A percentile compares a stretch with the other conserved stretches of the same genome.
Conservation (phyloP, 2,888 invertebrate species). For the Apamea sordens region DNA sequence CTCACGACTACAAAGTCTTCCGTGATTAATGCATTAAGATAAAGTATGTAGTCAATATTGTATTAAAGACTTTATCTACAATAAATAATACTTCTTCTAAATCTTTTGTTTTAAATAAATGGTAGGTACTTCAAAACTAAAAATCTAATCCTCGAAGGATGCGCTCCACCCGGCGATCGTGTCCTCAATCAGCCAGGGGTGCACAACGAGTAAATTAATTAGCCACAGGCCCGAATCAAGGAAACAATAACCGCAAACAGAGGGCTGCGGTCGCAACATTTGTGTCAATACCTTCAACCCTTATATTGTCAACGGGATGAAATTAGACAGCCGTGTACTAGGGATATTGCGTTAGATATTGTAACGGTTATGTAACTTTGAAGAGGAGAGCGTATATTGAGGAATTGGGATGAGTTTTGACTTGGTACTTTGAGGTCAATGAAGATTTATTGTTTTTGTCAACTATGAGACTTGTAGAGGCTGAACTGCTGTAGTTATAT, state of each 20-base stretch:
- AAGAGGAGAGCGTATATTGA: conserved; percentile 29
- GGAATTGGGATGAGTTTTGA: conserved; percentile 24
- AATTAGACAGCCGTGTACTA: conserved; percentile 73
- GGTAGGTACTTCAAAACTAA: conserved; percentile 12
- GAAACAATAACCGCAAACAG: conserved; percentile 88
- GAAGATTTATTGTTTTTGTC: not conserved
- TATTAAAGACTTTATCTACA: not conserved
- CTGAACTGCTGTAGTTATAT: not conserved
- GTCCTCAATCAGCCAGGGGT: conserved; percentile 63
- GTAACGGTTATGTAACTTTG: conserved; percentile 65
- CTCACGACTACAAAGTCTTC: conserved; percentile 12
- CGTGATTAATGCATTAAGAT: not conserved
- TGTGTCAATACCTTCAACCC: conserved; percentile 85
- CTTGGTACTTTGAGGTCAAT: conserved; percentile 3
- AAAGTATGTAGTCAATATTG: not conserved
- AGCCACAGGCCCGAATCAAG: conserved; percentile 82
- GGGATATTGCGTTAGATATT: conserved; percentile 71
- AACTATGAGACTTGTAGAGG: not conserved
- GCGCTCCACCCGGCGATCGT: conserved; percentile 42
- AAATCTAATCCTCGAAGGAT: conserved; percentile 20
- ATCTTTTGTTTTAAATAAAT: not conserved
- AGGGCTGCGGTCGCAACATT: conserved; percentile 82
- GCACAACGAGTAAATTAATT: conserved; percentile 83
- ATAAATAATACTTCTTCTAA: not conserved
- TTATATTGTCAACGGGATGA: conserved; percentile 78